These are phyloP conservation scores for Bembecia ichneumoniformis DNA, from an alignment of 2,888 invertebrate species.

Conservation along the genomic window DNA sequence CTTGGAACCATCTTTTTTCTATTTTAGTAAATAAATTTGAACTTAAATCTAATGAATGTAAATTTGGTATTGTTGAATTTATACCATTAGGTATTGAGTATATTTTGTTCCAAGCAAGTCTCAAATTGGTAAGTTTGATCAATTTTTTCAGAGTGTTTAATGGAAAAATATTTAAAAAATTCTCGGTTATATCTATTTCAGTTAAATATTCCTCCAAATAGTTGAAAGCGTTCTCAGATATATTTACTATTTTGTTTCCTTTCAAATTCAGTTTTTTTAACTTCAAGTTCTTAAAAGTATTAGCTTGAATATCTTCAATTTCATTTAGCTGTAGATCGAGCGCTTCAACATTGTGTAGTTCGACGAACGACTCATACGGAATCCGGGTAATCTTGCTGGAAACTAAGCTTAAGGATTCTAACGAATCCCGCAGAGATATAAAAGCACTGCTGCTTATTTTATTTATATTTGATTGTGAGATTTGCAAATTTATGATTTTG, in stretches of 20 bases:
- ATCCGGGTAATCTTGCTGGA: slow-evolving; percentile 82
- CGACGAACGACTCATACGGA: slow-evolving; percentile 82
- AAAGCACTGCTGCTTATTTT: slow-evolving; percentile 81
- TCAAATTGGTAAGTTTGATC: slow-evolving; percentile 78
- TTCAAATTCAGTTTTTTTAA: slow-evolving; percentile 87
- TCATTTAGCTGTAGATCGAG: slow-evolving; percentile 90
- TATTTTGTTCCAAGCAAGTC: slow-evolving; percentile 88
- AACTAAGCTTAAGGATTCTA: slow-evolving; percentile 83
- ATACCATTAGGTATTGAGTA: slow-evolving; percentile 80
- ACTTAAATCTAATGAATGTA: slow-evolving; percentile 86
- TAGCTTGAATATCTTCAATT: slow-evolving; percentile 85
- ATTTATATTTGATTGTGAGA: slow-evolving; percentile 81
- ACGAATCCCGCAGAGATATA: slow-evolving; percentile 75
- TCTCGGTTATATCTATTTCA: slow-evolving; percentile 89
- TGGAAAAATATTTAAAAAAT: slow-evolving; percentile 87
- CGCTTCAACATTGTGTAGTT: slow-evolving; percentile 79
- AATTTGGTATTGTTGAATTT: slow-evolving; percentile 78
- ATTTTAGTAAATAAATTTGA: slow-evolving; percentile 87
- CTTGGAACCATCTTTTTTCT: slow-evolving; percentile 82
- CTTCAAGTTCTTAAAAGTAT: slow-evolving; percentile 86
- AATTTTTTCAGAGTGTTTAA: slow-evolving; percentile 83
- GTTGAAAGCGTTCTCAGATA: slow-evolving; percentile 87
- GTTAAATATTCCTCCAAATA: slow-evolving; percentile 82
- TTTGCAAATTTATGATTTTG: slow-evolving; percentile 81
- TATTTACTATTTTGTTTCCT: slow-evolving; percentile 84